These are phyloP conservation scores for Aegotheles bennettii DNA, from an alignment of 2,113 vertebrate species.

Conservation along the genomic window DNA sequence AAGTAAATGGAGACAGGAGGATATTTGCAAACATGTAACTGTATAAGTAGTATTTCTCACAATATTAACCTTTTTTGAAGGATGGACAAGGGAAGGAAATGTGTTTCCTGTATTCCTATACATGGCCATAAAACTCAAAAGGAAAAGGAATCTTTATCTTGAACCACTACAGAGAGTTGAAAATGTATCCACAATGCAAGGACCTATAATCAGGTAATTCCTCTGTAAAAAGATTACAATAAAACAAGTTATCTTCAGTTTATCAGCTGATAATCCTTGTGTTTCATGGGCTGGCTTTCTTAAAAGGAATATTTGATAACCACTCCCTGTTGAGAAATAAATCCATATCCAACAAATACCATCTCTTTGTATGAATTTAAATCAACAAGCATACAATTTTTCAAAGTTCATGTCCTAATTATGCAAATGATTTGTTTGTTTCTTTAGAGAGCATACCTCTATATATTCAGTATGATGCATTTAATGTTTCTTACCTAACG, in stretches of 20 bases:
- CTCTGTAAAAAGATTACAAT: not conserved
- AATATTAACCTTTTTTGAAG: not conserved
- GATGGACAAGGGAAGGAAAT: not conserved
- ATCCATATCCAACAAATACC: not conserved
- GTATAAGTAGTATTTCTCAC: not conserved
- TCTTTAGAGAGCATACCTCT: not conserved
- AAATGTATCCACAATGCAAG: not conserved
- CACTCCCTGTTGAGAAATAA: not conserved
- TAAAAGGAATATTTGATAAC: not conserved
- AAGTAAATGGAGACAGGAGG: not conserved
- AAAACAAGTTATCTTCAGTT: not conserved
- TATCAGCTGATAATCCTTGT: not conserved
- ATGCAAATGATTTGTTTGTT: not conserved
- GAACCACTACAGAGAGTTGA: not conserved
- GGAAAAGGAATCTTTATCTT: accelerated
- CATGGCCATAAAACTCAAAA: not conserved
- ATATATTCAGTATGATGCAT: not conserved
- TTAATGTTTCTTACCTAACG: not conserved
- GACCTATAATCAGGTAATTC: not conserved
- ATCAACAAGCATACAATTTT: not conserved
- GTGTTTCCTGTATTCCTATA: not conserved
- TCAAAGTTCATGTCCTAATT: not conserved
- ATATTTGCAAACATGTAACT: not conserved
- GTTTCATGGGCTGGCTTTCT: not conserved
- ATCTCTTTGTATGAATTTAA: not conserved